These are phyloP conservation scores for Microcebus tavaratra DNA, from an alignment of 2,113 vertebrate genomes.

Conservation along the genomic window DNA sequence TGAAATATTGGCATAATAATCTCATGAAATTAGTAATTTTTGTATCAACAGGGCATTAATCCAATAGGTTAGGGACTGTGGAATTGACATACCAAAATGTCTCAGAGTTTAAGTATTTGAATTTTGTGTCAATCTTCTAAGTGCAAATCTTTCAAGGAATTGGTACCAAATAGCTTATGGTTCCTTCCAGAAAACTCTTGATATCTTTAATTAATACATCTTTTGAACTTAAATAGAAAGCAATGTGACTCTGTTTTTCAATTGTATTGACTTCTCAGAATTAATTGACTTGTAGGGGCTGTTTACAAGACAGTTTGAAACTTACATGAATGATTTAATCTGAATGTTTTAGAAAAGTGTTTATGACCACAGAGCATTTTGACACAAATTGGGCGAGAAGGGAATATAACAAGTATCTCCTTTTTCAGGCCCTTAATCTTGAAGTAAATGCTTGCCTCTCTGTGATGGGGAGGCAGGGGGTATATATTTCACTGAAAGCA, in stretches of 20 bases:
- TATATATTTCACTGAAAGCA: background rate
- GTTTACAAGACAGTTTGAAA: background rate
- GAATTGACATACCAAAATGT: background rate
- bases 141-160: background rate
- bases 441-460: background rate
- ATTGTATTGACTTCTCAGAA: background rate
- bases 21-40: background rate
- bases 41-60: background rate
- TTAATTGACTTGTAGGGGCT: background rate
- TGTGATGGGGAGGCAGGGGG: background rate
- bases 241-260: background rate
- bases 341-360: background rate
- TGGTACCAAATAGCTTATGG: background rate
- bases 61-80: background rate
- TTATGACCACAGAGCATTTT: background rate
- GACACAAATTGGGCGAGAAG: background rate
- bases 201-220: background rate
- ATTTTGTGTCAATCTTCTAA: background rate
- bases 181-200: background rate
- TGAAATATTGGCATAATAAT: background rate
- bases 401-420: background rate
- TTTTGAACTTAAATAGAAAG: slow-evolving; percentile 16
- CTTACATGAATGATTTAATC: background rate
- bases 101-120: background rate
- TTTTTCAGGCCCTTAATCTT: background rate